A percentile compares a stretch with the other conserved stretches of the same genome.
These are phyloP conservation scores for Schizotus pectinicornis DNA, from an alignment of 2,888 invertebrate genomes.

Conservation along the genomic window DNA sequence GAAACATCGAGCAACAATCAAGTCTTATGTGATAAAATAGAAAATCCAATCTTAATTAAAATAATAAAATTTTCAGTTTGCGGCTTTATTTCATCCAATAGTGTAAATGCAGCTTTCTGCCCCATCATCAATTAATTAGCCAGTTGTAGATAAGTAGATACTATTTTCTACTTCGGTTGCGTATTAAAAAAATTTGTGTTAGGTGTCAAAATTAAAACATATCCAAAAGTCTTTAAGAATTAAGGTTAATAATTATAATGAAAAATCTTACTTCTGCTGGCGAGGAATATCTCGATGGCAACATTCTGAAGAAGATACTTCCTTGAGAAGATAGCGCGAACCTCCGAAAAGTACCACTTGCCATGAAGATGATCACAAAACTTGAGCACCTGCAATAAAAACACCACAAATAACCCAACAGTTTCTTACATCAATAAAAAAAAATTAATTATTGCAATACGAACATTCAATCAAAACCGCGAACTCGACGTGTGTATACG, in stretches of 20 bases:
- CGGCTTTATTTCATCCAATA: too few relatives aligned
- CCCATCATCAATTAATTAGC: too few relatives aligned
- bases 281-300: constrained; percentile 98
- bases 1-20: too few relatives aligned
- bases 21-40: too few relatives aligned
- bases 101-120: too few relatives aligned
- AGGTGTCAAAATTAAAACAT: too few relatives aligned
- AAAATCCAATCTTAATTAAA: too few relatives aligned
- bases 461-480: neutral
- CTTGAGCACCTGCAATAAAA: constrained; percentile 81
- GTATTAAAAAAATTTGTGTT: too few relatives aligned
- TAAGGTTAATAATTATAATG: neutral
- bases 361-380: constrained; percentile 99
- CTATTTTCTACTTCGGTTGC: too few relatives aligned
- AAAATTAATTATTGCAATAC: constrained; percentile 12
- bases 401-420: constrained; percentile 7
- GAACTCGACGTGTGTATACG: neutral
- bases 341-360: constrained; percentile 99
- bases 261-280: constrained; percentile 89
- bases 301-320: constrained; percentile 96
- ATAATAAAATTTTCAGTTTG: too few relatives aligned
- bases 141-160: too few relatives aligned
- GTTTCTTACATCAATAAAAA: neutral
- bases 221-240: neutral
- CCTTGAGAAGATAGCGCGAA: constrained; percentile 97